Percentiles rank a stretch among this genome's conserved stretches.
These are phyloP conservation scores for Pseudochirops cupreus DNA, from an alignment of 2,797 vertebrate genomes.

Conservation along the genomic window DNA sequence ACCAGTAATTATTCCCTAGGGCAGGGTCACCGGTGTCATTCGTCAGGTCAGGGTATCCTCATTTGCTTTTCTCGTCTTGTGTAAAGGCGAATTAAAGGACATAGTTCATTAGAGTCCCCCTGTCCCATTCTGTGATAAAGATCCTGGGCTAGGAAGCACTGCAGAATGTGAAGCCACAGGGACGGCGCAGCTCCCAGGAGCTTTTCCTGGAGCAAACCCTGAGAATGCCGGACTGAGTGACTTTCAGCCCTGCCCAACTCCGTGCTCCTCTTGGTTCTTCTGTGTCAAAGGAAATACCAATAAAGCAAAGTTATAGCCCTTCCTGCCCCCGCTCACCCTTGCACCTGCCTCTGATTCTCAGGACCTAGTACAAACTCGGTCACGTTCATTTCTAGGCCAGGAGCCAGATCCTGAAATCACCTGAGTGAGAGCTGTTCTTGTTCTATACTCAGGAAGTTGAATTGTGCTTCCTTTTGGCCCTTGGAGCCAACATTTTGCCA, in stretches of 20 bases:
- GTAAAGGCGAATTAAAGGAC: conserved; percentile 59
- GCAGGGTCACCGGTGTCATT: conserved; percentile 2
- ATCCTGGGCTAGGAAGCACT: conserved; percentile 32
- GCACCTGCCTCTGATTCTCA: conserved; percentile 33
- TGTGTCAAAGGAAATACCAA: conserved; percentile 76
- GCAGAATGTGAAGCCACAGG: conserved; percentile 50
- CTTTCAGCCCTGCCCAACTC: conserved; percentile 58
- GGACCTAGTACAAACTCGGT: neutral
- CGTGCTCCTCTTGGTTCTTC: conserved; percentile 71
- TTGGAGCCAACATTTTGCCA: neutral
- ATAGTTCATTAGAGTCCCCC: conserved; percentile 51
- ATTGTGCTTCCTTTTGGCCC: neutral
- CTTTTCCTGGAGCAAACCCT: conserved; percentile 52
- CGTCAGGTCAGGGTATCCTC: conserved; percentile 49
- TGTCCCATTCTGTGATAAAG: conserved; percentile 40
- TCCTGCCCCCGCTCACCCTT: conserved; percentile 24
- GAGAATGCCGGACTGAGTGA: conserved; percentile 46
- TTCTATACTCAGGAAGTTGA: conserved; percentile 15
- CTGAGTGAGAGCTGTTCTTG: neutral
- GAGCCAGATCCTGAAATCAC: neutral
- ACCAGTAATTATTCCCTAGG: conserved; percentile 37
- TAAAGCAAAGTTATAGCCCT: conserved; percentile 74
- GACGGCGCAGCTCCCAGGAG: conserved; percentile 13
- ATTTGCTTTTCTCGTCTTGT: conserved; percentile 52
- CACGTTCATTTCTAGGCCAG: conserved; percentile 11